Evolutionary conservation across 2,888 invertebrate species (phyloP).

Genomic region (Lasioglossum vierecki): DNA sequence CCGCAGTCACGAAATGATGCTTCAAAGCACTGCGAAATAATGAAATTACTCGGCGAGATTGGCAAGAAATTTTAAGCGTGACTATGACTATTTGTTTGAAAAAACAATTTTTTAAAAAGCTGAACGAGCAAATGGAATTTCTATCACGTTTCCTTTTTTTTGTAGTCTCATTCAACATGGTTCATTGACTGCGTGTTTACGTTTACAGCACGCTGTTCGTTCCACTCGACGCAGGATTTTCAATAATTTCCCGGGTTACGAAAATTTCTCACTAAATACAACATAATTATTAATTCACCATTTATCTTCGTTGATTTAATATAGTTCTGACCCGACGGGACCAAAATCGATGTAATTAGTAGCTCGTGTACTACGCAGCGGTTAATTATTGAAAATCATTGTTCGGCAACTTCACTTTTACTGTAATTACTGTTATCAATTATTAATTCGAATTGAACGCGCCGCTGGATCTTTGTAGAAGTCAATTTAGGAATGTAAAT

Average conservation of each 20-base stretch:
- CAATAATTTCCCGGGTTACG: background rate
- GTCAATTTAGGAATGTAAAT: background rate
- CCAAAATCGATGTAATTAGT: background rate
- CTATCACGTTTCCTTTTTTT: background rate
- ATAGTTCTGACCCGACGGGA: background rate
- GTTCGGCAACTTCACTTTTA: background rate
- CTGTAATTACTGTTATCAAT: background rate
- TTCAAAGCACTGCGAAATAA: conserved; percentile 15
- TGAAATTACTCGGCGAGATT: conserved; percentile 21
- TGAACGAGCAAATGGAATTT: background rate
- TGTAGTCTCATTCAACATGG: background rate
- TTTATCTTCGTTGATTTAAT: background rate
- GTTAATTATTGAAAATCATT: background rate
- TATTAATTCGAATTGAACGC: background rate
- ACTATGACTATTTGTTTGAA: background rate
- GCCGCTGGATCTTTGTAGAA: background rate
- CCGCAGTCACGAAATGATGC: conserved; percentile 17
- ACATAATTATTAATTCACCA: background rate
- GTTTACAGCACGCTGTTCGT: background rate
- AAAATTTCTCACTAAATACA: background rate
- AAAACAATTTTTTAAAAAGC: background rate
- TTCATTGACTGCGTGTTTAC: background rate
- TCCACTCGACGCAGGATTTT: background rate
- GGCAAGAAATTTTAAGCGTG: background rate
- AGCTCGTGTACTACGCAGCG: background rate